Evolutionary conservation across 2,888 invertebrate genomes (phyloP).

Genomic region (Andrena bucephala): DNA sequence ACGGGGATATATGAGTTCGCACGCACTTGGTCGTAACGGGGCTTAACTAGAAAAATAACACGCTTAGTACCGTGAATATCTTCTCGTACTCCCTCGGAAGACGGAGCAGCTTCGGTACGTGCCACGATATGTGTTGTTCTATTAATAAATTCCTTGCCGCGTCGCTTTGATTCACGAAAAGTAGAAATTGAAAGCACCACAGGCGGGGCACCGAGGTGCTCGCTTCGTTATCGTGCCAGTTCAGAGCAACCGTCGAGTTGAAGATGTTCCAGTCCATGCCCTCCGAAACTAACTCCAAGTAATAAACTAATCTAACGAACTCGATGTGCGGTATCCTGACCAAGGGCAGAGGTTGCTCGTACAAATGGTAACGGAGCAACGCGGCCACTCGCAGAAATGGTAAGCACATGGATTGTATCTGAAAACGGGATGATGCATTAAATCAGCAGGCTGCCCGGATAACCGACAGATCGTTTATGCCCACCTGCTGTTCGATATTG

Average conservation of each 20-base stretch:
- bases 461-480: not conserved
- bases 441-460: not conserved
- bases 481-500: conserved; percentile 70
- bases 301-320: conserved; percentile 92
- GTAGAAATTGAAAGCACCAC: conserved; percentile 90
- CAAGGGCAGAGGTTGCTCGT: conserved; percentile 91
- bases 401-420: conserved; percentile 92
- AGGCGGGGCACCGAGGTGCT: conserved; percentile 86
- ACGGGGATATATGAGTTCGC: too few species aligned
- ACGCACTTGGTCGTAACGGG: too few species aligned
- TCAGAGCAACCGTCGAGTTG: conserved; percentile 88
- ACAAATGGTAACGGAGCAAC: conserved; percentile 93
- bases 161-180: conserved; percentile 86
- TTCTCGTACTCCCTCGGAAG: conserved; percentile 97
- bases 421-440: conserved; percentile 51
- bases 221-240: conserved; percentile 86
- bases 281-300: conserved; percentile 90
- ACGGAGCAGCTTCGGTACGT: conserved; percentile 92
- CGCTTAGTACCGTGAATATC: conserved; percentile 90
- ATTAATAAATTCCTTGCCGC: conserved; percentile 90
- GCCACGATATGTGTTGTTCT: conserved; percentile 92
- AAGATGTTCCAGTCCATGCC: conserved; percentile 89
- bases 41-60: not conserved
- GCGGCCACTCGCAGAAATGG: conserved; percentile 94
- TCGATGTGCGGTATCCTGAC: conserved; percentile 89